Conservation (phyloP, 2,113 vertebrate species). For the Dinomys branickii region DNA sequence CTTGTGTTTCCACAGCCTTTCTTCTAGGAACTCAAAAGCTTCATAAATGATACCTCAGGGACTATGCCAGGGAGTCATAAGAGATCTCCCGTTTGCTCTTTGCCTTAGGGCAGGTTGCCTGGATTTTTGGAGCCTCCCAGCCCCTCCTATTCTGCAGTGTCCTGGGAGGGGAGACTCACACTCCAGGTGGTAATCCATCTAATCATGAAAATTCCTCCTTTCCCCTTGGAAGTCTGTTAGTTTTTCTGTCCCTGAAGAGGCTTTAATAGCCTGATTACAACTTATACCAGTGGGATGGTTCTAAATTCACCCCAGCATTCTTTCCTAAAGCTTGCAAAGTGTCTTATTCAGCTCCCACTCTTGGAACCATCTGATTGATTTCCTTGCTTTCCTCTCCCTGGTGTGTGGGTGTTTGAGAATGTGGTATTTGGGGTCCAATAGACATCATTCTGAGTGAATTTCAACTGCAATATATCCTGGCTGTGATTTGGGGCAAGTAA, state of each 20-base stretch:
- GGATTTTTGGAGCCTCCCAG: background rate
- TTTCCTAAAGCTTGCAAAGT: background rate
- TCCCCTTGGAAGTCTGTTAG: constrained; percentile 24
- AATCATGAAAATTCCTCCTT: background rate
- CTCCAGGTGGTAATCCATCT: background rate
- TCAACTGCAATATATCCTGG: background rate
- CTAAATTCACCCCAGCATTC: constrained; percentile 5
- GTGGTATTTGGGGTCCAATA: background rate
- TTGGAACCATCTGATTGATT: background rate
- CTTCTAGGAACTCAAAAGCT: constrained; percentile 53
- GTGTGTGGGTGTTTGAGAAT: background rate
- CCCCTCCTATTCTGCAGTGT: background rate
- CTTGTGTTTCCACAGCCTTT: constrained; percentile 13
- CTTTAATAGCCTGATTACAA: constrained; percentile 46
- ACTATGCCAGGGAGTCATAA: background rate
- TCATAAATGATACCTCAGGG: background rate
- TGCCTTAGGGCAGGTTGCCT: constrained; percentile 11
- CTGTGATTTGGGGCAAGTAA: background rate
- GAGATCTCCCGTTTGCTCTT: background rate
- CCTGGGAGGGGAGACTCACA: background rate
- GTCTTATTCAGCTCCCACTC: background rate
- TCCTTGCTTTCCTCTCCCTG: background rate
- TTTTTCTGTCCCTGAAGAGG: constrained; percentile 16
- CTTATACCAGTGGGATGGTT: background rate
- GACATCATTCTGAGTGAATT: background rate